These are phyloP conservation scores for Numida meleagris DNA, from an alignment of 2,113 vertebrate genomes.

Conservation along the genomic window DNA sequence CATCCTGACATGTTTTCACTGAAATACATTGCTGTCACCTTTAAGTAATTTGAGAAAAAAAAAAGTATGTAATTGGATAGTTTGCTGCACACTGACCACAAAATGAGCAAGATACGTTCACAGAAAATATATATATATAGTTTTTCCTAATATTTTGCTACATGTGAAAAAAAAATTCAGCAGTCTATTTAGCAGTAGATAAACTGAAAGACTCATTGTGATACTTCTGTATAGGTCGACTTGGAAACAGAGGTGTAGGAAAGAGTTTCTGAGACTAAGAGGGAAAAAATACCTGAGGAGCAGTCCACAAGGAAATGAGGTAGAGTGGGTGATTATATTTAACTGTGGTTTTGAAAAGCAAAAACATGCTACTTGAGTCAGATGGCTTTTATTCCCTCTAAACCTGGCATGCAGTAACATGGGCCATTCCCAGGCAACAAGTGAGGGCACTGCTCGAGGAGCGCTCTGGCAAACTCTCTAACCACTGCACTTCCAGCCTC, in stretches of 20 bases:
- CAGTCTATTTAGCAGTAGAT: not conserved
- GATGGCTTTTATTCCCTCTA: not conserved
- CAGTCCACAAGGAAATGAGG: not conserved
- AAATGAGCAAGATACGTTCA: not conserved
- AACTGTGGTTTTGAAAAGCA: not conserved
- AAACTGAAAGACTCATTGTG: not conserved
- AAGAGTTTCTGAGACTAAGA: not conserved
- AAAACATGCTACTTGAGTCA: not conserved
- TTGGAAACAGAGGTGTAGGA: not conserved
- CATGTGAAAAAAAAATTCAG: not conserved
- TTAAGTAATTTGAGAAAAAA: not conserved
- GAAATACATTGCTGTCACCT: not conserved
- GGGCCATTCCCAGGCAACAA: not conserved
- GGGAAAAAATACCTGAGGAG: not conserved
- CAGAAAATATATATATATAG: not conserved
- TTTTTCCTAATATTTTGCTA: not conserved
- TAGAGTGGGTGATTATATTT: not conserved
- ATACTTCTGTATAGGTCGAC: not conserved
- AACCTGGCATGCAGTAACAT: not conserved
- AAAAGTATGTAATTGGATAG: accelerated
- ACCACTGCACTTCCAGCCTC: not conserved
- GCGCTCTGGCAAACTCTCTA: not conserved
- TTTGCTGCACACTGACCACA: not conserved
- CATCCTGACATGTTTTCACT: not conserved
- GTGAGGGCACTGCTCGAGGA: not conserved